Evolutionary conservation across 2,888 invertebrate species (phyloP), one percentile per base, ranked within the genome.

Genomic region (Spisula solida): DNA sequence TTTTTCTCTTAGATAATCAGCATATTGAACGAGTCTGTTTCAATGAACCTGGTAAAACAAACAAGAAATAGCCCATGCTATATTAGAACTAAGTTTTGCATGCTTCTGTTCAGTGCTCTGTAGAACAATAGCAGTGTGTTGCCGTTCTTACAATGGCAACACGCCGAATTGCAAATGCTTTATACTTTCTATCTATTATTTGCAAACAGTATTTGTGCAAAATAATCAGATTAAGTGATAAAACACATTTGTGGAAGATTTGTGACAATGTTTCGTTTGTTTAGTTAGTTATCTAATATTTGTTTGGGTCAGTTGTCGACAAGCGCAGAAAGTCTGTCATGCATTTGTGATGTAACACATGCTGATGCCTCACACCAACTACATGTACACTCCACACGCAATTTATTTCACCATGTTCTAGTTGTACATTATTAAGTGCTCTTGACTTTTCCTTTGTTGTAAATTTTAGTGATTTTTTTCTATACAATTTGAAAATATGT

Each of bases 11-110:
- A 88, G 88, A 85, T 88, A 41, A 82, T 88, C 85, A 88, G 85
- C 85, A 82, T 88, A 75, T 85, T 85, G 85, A 88, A 85, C 85
- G 88, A 88, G 48, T 81, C 83, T 48, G 70, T 88, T n/a, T 81
- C 88, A 51, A 51, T 88, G 70, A 85, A 82, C 56, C 85, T 88
- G 88, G 88, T 88, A 88, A 88, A 81, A 48, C 75, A 75, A 75
- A 25, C 8, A 41, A 75, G 31, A 75, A 75, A 31, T 51, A 78
- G 34, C 75, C 82, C 85, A 55, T 25, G n/a, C 51, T 51, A 47
- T 79, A 56, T 79, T 51, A 79, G 75, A 78, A 25, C 34, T 80
- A 51, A 80, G 4, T 55, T 79, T 85, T 82, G 87, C 86, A 86
- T 86, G 86, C 8, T 47, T 34, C 80, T 56, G 78, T 34, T 4